These are phyloP conservation scores for Tadarida brasiliensis DNA, from an alignment of 2,797 vertebrate genomes.

Conservation along the genomic window DNA sequence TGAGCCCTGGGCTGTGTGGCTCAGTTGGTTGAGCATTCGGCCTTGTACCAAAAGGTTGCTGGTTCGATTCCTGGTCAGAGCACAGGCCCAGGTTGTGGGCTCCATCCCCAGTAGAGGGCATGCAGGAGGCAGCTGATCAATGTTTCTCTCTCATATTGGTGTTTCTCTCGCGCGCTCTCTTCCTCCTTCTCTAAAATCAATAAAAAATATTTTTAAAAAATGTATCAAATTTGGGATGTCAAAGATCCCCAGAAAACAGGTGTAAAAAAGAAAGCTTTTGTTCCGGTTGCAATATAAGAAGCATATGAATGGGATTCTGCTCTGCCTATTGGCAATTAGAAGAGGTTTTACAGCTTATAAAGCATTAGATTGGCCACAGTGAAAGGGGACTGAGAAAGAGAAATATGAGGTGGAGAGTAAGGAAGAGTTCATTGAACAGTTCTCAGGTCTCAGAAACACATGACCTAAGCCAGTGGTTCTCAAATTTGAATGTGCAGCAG, in stretches of 20 bases:
- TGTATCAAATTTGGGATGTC: not conserved
- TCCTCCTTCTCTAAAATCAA: no score
- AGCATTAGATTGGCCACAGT: not conserved
- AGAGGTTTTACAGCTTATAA: not conserved
- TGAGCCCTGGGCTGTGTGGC: not conserved
- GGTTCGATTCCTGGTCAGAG: no score
- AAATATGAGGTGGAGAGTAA: not conserved
- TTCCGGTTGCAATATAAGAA: not conserved
- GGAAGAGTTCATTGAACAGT: not conserved
- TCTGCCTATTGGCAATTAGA: not conserved
- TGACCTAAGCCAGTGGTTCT: not conserved
- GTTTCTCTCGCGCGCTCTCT: no score
- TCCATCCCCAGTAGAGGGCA: no score
- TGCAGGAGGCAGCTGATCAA: no score
- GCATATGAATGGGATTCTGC: not conserved
- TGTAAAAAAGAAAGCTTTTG: not conserved
- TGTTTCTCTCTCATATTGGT: no score
- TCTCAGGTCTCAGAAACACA: not conserved
- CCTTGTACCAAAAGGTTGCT: no score
- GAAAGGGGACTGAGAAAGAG: not conserved
- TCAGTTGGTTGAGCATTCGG: no score
- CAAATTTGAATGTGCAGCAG: not conserved
- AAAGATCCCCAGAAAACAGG: not conserved
- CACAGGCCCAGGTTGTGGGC: no score
- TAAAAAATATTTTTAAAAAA: no score